Base-by-base conservation (phyloP, 2,888 invertebrate species). In the Drosophila gaucha region DNA sequence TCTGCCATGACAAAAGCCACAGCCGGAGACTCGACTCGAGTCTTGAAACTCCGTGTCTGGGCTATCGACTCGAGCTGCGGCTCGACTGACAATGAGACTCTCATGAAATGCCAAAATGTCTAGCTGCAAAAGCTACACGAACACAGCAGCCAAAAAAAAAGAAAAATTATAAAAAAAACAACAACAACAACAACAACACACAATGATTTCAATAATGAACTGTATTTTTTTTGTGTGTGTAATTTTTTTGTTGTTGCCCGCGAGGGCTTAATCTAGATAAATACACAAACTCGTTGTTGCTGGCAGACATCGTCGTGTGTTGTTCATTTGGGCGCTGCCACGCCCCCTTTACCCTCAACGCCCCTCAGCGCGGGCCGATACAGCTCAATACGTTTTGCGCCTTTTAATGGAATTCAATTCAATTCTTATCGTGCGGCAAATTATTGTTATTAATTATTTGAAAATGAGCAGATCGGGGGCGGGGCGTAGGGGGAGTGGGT, bases 391-490 rank as follows among this genome's bases (percentile, higher is more conserved):
- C 84, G 76, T 86, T 84, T 84, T 85, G 80, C 86, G 85, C 68
- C 70, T 84, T n/a, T 85, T 89, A 87, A 87, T 87, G 88, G 79
- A 89, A 89, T 87, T 85, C 89, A 87, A 87, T 87, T 88, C 80
- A 87, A 87, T 87, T 82, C 89, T 87, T 87, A 87, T 87, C 87
- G 87, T 89, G 88, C 86, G 62, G 88, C 88, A 87, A 89, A 87
- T 87, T 89, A 87, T 87, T 87, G 80, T 89, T 87, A 87, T 89
- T 87, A 87, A 87, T 87, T 89, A 83, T 89, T 78, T 79, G 69
- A 79, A 79, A 74, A 64, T 57, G 59, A 58, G 59, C 36, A 56
- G 22, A n/a, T n/a, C n/a, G n/a, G 39, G 51, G 50, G 44, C 28
- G 20, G 38, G n/a, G 35, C 6, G 16, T 1, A n/a, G 10, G 16